Conservation (phyloP, 2,888 invertebrate genomes). For the Andrena trimmerana region DNA sequence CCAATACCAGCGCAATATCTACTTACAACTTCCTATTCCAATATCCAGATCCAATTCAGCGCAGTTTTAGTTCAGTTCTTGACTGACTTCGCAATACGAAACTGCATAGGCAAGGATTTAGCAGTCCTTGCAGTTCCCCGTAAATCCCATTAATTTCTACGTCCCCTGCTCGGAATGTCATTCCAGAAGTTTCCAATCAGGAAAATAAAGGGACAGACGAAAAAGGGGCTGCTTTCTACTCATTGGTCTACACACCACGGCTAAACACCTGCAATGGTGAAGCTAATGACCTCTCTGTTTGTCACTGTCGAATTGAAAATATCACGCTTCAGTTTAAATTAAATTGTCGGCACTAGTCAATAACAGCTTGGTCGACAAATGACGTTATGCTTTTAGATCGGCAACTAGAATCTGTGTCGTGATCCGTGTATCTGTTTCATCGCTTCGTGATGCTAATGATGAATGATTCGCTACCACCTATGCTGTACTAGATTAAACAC, state of each 20-base stretch:
- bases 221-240: too few relatives aligned
- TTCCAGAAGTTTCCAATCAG: too few relatives aligned
- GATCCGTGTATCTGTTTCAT: background rate
- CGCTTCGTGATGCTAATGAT: constrained; percentile 2
- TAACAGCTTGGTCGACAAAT: constrained; percentile 10
- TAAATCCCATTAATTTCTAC: too few relatives aligned
- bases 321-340: background rate
- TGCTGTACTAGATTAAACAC: background rate
- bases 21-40: too few relatives aligned
- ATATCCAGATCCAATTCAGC: too few relatives aligned
- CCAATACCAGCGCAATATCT: too few relatives aligned
- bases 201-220: too few relatives aligned
- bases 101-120: too few relatives aligned
- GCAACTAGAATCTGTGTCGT: background rate
- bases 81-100: too few relatives aligned
- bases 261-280: background rate
- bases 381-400: constrained; percentile 2
- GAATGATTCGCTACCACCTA: background rate
- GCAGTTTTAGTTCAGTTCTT: too few relatives aligned
- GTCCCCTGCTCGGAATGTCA: too few relatives aligned
- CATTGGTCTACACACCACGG: background rate
- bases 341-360: background rate
- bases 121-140: too few relatives aligned
- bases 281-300: background rate
- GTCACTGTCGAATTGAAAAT: background rate